phyloP scores from a whole-genome alignment of 2,797 vertebrate genomes.

The Rhinogobio ventralis region DNA sequence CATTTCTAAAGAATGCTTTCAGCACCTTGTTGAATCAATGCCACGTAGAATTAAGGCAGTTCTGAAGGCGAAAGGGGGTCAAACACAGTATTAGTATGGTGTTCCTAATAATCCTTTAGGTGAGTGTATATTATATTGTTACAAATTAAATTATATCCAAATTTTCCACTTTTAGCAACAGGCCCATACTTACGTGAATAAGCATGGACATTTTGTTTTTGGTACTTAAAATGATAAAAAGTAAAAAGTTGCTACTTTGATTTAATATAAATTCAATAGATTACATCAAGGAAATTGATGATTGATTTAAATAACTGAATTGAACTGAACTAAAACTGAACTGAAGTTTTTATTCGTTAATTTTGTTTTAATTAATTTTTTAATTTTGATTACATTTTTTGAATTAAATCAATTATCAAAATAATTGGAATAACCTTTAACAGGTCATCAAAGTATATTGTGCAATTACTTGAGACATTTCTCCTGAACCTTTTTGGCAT shows the following conservation, averaged over 20 bases:
- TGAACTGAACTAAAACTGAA: too few species aligned
- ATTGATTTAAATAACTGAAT: background rate
- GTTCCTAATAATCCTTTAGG: too few species aligned
- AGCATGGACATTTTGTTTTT: background rate
- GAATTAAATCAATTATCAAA: background rate
- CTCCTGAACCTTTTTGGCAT: background rate
- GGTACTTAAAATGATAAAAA: too few species aligned
- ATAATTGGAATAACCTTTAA: background rate
- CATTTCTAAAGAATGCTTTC: too few species aligned
- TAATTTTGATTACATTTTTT: background rate
- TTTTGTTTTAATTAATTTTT: too few species aligned
- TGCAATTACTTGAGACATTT: background rate
- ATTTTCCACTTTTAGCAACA: background rate
- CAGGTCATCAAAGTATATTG: background rate
- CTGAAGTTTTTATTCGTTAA: background rate
- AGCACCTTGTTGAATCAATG: too few species aligned
- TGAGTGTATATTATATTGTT: background rate
- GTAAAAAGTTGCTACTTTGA: too few species aligned
- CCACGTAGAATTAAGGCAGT: too few species aligned
- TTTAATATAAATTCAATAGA: background rate
- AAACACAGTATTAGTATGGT: too few species aligned
- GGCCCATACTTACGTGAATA: background rate
- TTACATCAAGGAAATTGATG: background rate
- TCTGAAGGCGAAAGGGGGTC: too few species aligned
- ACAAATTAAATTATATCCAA: background rate